Conservation (phyloP, 2,888 invertebrate genomes). For the Pachydiplax longipennis region DNA sequence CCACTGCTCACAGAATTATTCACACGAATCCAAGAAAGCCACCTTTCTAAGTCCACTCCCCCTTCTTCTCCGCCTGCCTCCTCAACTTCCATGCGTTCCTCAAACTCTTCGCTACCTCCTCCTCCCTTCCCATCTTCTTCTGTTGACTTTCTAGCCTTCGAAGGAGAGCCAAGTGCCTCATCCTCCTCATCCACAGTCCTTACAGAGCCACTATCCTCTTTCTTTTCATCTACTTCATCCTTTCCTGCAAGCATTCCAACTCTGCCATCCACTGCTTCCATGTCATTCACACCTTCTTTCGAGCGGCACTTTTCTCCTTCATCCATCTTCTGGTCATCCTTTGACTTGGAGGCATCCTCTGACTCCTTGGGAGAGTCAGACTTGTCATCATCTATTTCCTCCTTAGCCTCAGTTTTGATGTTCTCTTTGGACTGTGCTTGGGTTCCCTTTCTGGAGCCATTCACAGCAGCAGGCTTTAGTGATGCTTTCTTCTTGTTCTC, state of each 20-base stretch:
- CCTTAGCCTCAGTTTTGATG: neutral
- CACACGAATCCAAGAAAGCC: conserved; percentile 38
- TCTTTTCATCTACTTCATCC: conserved; percentile 17
- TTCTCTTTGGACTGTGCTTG: conserved; percentile 46
- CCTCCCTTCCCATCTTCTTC: neutral
- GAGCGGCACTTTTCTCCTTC: conserved; percentile 22
- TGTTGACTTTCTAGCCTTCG: neutral
- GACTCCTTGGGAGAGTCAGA: conserved; percentile 54
- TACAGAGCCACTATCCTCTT: neutral
- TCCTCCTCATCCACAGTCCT: conserved; percentile 16
- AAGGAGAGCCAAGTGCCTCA: neutral
- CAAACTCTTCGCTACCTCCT: neutral
- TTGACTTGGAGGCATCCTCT: conserved; percentile 31
- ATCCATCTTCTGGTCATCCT: conserved; percentile 3
- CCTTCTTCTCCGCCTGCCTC: neutral
- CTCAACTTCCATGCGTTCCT: conserved; percentile 4
- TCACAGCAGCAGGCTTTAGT: conserved; percentile 49
- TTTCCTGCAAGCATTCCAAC: neutral
- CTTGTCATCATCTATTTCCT: conserved; percentile 52
- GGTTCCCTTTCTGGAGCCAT: conserved; percentile 22
- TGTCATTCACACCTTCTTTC: neutral
- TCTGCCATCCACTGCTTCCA: neutral
- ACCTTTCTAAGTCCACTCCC: neutral
- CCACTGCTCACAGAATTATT: conserved; percentile 50
- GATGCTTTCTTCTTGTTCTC: conserved; percentile 54